A percentile compares a stretch with the other conserved stretches of the same genome.
These are phyloP conservation scores for Ctenoplectra terminalis DNA, from an alignment of 1,140 invertebrate species.

Conservation along the genomic window DNA sequence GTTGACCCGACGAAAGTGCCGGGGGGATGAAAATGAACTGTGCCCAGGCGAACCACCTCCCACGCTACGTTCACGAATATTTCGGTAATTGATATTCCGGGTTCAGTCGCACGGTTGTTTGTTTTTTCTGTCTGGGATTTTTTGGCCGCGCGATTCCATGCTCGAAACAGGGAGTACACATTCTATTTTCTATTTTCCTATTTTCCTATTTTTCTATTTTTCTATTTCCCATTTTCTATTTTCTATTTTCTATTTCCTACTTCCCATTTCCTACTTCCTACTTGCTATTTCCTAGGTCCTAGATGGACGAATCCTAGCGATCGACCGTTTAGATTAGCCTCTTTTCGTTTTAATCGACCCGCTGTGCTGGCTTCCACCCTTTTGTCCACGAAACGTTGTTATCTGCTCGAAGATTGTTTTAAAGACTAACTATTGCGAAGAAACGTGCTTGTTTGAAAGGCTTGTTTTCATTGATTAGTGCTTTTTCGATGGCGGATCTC, in stretches of 20 bases:
- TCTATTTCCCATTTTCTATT: too few species aligned
- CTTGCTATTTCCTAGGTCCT: background rate
- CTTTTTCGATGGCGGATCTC: background rate
- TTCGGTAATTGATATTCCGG: slow-evolving; percentile 45
- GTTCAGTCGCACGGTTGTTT: slow-evolving; percentile 5
- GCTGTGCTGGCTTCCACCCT: background rate
- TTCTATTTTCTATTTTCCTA: too few species aligned
- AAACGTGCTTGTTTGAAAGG: background rate
- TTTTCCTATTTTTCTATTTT: background rate
- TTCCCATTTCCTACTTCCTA: too few species aligned
- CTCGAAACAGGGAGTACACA: background rate
- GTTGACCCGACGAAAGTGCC: slow-evolving; percentile 1
- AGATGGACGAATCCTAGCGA: background rate
- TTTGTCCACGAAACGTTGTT: background rate
- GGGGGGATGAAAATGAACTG: slow-evolving; percentile 30
- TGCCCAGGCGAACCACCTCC: background rate
- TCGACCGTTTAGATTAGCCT: slow-evolving; percentile 1
- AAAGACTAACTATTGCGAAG: slow-evolving; percentile 15
- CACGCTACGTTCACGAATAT: background rate
- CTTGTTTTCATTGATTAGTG: background rate
- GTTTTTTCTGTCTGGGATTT: slow-evolving; percentile 1
- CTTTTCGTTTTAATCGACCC: slow-evolving; percentile 5
- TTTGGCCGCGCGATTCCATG: background rate
- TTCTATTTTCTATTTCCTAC: too few species aligned
- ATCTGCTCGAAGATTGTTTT: background rate